A percentile compares a stretch with the other conserved stretches of the same genome.
Conservation (phyloP, 1,140 invertebrate species). For the Luehdorfia chinensis region DNA sequence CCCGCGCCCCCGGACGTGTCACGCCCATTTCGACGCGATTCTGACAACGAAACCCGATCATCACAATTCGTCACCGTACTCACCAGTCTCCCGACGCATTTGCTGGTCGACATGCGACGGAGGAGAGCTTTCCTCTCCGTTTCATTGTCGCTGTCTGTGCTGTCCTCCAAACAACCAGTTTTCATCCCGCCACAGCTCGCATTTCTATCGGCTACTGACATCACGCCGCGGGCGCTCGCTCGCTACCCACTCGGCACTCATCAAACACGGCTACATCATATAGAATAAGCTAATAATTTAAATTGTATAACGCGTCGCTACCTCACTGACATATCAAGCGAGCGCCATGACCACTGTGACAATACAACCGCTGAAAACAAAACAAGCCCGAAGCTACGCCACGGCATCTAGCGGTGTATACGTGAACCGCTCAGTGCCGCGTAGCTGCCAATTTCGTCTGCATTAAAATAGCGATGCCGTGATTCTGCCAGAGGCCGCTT, state of each 20-base stretch:
- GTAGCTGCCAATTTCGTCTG: not conserved
- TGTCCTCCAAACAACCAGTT: conserved; percentile 52
- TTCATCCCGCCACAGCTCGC: conserved; percentile 40
- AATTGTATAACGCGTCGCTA: conserved; percentile 52
- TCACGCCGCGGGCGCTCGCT: conserved; percentile 53
- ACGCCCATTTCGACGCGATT: conserved; percentile 40
- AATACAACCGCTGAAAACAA: conserved; percentile 62
- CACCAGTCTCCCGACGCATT: conserved; percentile 67
- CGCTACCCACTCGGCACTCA: conserved; percentile 44
- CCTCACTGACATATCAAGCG: conserved; percentile 63
- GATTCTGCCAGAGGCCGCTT: no score
- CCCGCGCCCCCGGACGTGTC: conserved; percentile 39
- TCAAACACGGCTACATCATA: conserved; percentile 69
- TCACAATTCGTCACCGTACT: conserved; percentile 23
- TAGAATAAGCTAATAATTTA: conserved; percentile 57
- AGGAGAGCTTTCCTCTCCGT: conserved; percentile 56
- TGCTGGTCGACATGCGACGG: conserved; percentile 66
- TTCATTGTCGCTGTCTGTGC: conserved; percentile 70
- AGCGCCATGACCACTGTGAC: conserved; percentile 67
- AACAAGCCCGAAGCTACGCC: conserved; percentile 40
- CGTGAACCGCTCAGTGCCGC: conserved; percentile 4
- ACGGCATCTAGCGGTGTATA: conserved; percentile 26
- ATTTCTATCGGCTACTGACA: conserved; percentile 52
- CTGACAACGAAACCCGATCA: conserved; percentile 18
- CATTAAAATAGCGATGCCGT: no score